Evolutionary conservation across 2,113 vertebrate genomes (phyloP), one percentile per base, ranked within the genome.

Genomic region (Sorex fumeus): DNA sequence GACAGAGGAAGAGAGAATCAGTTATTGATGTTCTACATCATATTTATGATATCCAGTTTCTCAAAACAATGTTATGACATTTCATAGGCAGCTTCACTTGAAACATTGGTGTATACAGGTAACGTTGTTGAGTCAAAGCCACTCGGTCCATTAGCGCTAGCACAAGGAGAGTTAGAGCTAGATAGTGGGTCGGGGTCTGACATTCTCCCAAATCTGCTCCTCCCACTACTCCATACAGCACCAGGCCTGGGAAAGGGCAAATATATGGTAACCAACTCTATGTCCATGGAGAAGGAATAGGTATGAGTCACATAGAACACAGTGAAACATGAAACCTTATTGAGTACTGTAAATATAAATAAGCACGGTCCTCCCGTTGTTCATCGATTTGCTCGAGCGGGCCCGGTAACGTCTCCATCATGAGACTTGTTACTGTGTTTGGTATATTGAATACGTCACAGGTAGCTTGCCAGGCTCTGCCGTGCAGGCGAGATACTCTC

Each of bases 31-130:
- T 84, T 53, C 70, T 2, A 77, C 1, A 74, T 70, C 25, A 66
- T 8, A 78, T n/a, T 70, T 7, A 66, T 50, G 57, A 74, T 64
- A 84, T n/a, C 40, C 77, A 77, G 78, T 78, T 81, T 85, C n/a
- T 30, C 6, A 66, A 84, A 90, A 28, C 27, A 79, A 36, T 40
- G 40, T 40, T 40, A 40, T 40, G 40, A 40, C 40, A 27, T 86
- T 93, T 87, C 19, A 45, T 80, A 43, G 84, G 85, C 8, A 53
- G 9, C 11, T 57, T 25, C 3, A 53, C 32, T 92, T 66, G 66
- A 84, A 50, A 50, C 47, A 50, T 50, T 10, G 47, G 47, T 53
- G 57, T 27, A 79, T 82, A 23, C 32, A 57, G 67, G 21, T 71
- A 77, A 43, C 5, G 15, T 47, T 74, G 34, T 30, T 91, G 90